Base-by-base conservation (phyloP, 2,797 vertebrate genomes). In the Salarias fasciatus region DNA sequence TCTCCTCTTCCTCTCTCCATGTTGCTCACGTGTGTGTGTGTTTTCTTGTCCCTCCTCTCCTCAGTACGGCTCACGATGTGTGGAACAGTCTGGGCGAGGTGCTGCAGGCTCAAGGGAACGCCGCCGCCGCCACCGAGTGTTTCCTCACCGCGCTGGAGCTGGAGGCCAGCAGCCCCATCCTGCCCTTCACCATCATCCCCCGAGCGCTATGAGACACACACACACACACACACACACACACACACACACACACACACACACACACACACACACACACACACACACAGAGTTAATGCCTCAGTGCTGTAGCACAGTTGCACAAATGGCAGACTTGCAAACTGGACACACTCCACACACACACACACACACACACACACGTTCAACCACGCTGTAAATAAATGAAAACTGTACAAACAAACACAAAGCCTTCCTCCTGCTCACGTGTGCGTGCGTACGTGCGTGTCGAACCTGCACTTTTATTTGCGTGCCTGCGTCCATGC, bases 1-100 rank as follows among this genome's bases (percentile, higher is more conserved):
- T 2, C 1, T 45, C 9, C 0, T 1, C 4, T 3, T 29, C 7
- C 12, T 8, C 18, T 18, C 18, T 24, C 24, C 7, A 12, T 4
- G 24, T 18, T 24, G 18, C 18, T 24, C 18, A 24, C 18, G 24
- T n/a, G n/a, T 18, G 18, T 24, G n/a, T n/a, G n/a, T 18, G 18
- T 24, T 35, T 5, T 14, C 37, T 9, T 2, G 1, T 5, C 11
- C 24, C 15, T n/a, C 12, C 31, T 10, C 53, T 48, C 33, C 47
- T 53, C 89, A 97, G 96, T 11, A 98, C 97, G 0, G 96, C 97
- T 63, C 97, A 98, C 0, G 96, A 98, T 29, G 96, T 98, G 43
- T 99, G 97, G 97, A 98, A 98, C 8, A 95, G 95, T 80, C 93
- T 99, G 43, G 97, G 97, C 0, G 97, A 99, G 89, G 97, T 99